Evolutionary conservation across 2,888 invertebrate genomes (phyloP).

Genomic region (Xanthia icteritia): DNA sequence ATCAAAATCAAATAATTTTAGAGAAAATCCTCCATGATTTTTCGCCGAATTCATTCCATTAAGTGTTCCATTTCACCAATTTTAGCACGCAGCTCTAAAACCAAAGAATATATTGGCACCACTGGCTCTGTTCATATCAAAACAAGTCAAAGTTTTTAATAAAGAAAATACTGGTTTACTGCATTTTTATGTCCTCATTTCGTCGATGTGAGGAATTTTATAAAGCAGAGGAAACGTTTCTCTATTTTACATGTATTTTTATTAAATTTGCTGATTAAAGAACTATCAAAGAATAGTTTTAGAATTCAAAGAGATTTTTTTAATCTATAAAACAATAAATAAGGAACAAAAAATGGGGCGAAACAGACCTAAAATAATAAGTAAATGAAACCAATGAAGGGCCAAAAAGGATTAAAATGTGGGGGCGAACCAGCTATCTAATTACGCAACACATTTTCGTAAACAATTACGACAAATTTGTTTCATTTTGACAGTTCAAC

Average conservation of each 20-base stretch:
- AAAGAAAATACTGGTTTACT: slow-evolving; percentile 10
- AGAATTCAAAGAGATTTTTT: too few relatives aligned
- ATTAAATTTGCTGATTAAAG: too few relatives aligned
- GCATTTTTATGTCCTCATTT: slow-evolving; percentile 20
- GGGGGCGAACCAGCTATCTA: too few relatives aligned
- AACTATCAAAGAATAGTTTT: neutral
- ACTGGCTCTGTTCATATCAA: slow-evolving; percentile 10
- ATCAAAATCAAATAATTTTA: too few relatives aligned
- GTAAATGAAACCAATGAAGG: too few relatives aligned
- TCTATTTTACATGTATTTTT: neutral
- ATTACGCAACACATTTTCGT: too few relatives aligned
- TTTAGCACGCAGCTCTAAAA: slow-evolving; percentile 14
- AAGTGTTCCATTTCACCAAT: slow-evolving; percentile 4
- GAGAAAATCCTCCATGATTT: neutral
- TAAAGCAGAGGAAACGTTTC: neutral
- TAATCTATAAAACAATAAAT: too few relatives aligned
- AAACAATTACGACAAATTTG: too few relatives aligned
- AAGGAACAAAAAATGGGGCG: too few relatives aligned
- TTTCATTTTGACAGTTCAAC: too few relatives aligned
- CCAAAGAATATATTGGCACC: slow-evolving; percentile 27
- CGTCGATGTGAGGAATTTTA: slow-evolving; percentile 5
- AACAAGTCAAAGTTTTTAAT: slow-evolving; percentile 36
- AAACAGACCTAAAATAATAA: too few relatives aligned
- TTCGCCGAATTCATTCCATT: neutral
- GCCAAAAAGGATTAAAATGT: too few relatives aligned